Percentiles rank a stretch among this genome's conserved stretches.
Conservation (phyloP, 2,797 vertebrate species). For the Enteromius afrohamiltoni region DNA sequence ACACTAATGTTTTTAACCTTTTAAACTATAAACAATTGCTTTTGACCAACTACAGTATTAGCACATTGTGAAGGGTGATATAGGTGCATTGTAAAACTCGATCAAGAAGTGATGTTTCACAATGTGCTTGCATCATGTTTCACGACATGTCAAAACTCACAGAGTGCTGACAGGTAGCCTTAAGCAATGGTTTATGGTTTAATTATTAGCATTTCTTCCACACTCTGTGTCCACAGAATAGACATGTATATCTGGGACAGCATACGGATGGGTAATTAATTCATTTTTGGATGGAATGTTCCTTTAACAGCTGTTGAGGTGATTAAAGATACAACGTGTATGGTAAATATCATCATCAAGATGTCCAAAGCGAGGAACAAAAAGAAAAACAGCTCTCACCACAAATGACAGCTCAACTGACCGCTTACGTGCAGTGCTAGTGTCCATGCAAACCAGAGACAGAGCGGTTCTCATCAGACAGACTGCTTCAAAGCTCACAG, state of each 20-base stretch:
- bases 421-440: background rate
- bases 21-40: background rate
- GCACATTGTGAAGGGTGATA: background rate
- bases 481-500: conserved; percentile 33
- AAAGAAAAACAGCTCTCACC: conserved; percentile 22
- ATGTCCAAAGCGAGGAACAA: background rate
- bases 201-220: background rate
- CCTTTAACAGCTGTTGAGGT: background rate
- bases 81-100: background rate
- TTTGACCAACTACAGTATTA: background rate
- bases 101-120: background rate
- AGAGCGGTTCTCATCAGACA: conserved; percentile 18
- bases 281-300: background rate
- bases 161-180: background rate
- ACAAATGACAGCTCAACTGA: conserved; percentile 9
- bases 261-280: background rate
- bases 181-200: background rate
- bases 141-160: background rate
- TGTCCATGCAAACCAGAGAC: conserved; percentile 1
- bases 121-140: background rate
- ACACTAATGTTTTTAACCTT: background rate
- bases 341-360: background rate
- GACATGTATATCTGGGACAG: background rate
- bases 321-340: background rate
- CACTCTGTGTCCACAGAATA: background rate